phyloP scores from a whole-genome alignment of 2,113 vertebrate genomes.

The Toxostoma redivivum region DNA sequence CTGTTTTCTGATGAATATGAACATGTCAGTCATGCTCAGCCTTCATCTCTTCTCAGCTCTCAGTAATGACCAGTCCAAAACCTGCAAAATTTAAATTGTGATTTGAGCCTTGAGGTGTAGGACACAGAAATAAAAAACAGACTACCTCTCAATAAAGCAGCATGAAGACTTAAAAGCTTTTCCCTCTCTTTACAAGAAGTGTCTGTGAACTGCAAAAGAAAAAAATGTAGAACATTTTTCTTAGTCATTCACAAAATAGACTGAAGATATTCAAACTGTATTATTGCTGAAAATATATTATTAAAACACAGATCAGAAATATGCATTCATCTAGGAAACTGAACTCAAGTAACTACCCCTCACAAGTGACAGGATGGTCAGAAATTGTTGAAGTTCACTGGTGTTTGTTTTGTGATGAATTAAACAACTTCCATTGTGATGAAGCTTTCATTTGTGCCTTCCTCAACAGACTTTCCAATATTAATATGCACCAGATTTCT shows the following conservation, averaged over 20 bases:
- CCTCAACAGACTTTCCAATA: background rate
- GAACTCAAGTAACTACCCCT: background rate
- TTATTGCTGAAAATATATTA: background rate
- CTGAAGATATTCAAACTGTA: background rate
- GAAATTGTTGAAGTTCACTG: background rate
- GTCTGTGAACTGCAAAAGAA: background rate
- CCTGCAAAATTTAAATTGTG: background rate
- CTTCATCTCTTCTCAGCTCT: background rate
- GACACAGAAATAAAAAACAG: background rate
- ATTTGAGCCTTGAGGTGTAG: background rate
- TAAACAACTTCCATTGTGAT: background rate
- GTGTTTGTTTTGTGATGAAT: background rate
- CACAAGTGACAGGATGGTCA: background rate
- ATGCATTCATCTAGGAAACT: background rate
- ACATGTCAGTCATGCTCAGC: background rate
- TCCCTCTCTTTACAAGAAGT: background rate
- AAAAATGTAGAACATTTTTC: background rate
- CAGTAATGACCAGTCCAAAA: background rate
- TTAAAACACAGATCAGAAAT: constrained; percentile 1
- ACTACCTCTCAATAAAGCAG: background rate
- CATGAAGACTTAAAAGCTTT: background rate
- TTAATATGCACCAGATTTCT: background rate
- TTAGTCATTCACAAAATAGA: background rate
- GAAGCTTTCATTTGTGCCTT: background rate
- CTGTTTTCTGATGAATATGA: background rate